Evolutionary conservation across 2,113 vertebrate genomes (phyloP).

Genomic region (Sigmodon hispidus): DNA sequence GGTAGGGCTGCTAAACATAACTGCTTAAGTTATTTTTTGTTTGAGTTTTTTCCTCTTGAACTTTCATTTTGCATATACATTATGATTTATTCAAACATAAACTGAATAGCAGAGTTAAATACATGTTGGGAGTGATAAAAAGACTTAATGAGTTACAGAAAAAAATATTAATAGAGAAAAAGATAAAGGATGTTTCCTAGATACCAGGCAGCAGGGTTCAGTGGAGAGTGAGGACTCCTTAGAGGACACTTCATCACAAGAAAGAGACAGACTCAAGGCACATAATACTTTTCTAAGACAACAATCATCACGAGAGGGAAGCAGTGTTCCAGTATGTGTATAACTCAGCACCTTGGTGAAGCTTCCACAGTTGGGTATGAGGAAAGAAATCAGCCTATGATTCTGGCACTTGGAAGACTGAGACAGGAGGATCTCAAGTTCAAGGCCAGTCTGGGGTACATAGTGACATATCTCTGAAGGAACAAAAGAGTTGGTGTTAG

Average conservation of each 20-base stretch:
- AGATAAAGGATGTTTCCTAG: neutral
- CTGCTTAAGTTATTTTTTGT: neutral
- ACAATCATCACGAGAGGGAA: neutral
- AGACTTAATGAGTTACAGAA: constrained; percentile 12
- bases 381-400: neutral
- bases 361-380: neutral
- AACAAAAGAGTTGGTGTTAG: neutral
- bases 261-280: neutral
- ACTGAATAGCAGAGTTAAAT: neutral
- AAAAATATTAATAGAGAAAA: neutral
- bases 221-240: neutral
- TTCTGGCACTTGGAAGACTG: neutral
- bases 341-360: neutral
- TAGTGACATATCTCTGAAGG: neutral
- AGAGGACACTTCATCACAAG: neutral
- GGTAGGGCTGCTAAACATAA: neutral
- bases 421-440: neutral
- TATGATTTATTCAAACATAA: neutral
- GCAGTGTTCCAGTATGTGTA: neutral
- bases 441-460: neutral
- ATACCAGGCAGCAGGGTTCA: neutral
- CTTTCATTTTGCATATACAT: neutral
- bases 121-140: neutral
- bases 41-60: neutral
- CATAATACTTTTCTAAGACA: neutral